Conservation (phyloP, 2,888 invertebrate genomes). For the Drosophila quinaria region DNA sequence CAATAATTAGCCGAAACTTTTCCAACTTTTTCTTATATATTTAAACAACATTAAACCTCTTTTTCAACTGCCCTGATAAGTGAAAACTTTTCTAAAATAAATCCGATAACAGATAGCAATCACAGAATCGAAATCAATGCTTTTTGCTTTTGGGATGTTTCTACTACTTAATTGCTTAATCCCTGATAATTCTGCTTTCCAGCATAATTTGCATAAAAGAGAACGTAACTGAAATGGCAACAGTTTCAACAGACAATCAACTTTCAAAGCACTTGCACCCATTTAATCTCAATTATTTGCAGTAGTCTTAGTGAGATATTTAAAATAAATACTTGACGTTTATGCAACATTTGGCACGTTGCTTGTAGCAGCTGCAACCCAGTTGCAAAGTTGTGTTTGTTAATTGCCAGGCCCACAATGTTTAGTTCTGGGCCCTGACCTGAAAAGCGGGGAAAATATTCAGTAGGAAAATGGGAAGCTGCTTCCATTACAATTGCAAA, state of each 20-base stretch:
- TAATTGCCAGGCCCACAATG: constrained; percentile 53
- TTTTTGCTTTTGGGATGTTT: neutral
- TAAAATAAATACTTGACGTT: constrained; percentile 44
- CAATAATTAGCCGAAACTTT: neutral
- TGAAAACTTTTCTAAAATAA: neutral
- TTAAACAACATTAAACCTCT: no score
- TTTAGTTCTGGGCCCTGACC: constrained; percentile 49
- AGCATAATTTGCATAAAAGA: constrained; percentile 13
- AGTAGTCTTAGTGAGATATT: constrained; percentile 27
- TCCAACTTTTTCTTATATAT: neutral
- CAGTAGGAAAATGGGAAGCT: constrained; percentile 7
- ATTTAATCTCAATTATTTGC: constrained; percentile 44
- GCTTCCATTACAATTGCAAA: constrained; percentile 77
- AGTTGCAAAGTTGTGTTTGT: constrained; percentile 40
- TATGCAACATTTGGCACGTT: constrained; percentile 30
- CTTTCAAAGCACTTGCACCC: constrained; percentile 20
- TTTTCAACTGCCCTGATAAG: neutral
- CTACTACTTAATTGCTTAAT: neutral
- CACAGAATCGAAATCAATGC: neutral
- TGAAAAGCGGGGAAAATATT: constrained; percentile 5
- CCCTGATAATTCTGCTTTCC: neutral
- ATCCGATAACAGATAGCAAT: neutral
- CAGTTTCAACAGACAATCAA: constrained; percentile 30
- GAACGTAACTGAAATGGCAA: constrained; percentile 16
- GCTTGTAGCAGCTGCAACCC: constrained; percentile 4